Conservation (phyloP, 2,113 vertebrate species). For the Alouatta palliata region DNA sequence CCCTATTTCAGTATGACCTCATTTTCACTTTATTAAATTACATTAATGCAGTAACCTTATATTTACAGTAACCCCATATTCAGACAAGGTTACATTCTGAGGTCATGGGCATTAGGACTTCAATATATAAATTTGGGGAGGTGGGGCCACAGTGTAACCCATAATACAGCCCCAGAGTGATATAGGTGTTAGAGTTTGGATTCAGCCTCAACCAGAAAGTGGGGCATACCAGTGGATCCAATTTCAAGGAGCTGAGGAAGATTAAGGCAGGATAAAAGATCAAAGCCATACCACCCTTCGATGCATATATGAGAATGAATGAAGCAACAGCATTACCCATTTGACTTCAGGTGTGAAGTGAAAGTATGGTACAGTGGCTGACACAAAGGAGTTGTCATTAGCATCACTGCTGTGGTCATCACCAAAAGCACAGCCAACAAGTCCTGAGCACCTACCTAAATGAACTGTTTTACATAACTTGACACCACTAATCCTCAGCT, state of each 20-base stretch:
- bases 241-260: background rate
- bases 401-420: background rate
- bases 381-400: background rate
- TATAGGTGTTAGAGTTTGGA: background rate
- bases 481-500: background rate
- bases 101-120: background rate
- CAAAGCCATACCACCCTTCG: background rate
- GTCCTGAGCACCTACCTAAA: background rate
- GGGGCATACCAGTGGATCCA: background rate
- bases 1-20: background rate
- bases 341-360: background rate
- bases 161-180: background rate
- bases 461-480: background rate
- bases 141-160: background rate
- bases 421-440: background rate
- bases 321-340: background rate
- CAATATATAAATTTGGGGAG: background rate
- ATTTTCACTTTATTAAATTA: background rate
- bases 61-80: background rate
- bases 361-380: background rate
- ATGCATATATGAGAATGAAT: background rate
- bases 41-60: too few species aligned
- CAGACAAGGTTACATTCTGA: background rate
- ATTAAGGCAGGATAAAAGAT: background rate
- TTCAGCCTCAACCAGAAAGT: background rate